These are phyloP conservation scores for Meriones unguiculatus DNA, from an alignment of 2,113 vertebrate genomes.

Conservation along the genomic window DNA sequence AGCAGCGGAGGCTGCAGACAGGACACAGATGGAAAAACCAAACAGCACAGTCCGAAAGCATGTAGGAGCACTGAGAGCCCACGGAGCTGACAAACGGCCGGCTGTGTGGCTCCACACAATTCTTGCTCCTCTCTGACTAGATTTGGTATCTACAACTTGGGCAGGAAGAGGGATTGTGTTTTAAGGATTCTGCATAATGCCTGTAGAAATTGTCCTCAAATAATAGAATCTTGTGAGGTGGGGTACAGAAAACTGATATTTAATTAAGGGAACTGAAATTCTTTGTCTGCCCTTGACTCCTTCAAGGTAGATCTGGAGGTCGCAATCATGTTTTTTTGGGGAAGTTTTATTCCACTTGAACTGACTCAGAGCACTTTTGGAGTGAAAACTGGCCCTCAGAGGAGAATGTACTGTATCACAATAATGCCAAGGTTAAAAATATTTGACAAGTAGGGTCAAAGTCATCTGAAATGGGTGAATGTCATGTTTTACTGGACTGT, in stretches of 20 bases:
- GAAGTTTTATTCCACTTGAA: not conserved
- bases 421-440: conserved; percentile 57
- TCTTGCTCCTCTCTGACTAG: not conserved
- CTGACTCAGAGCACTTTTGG: conserved; percentile 13
- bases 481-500: not conserved
- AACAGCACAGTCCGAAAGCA: not conserved
- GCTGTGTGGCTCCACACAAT: not conserved
- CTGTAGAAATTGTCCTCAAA: not conserved
- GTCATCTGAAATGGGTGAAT: conserved; percentile 31
- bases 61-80: not conserved
- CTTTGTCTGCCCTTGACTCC: not conserved
- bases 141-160: not conserved
- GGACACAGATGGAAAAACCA: not conserved
- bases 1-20: not conserved
- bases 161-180: not conserved
- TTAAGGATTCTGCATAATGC: conserved; percentile 1
- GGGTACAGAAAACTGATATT: not conserved
- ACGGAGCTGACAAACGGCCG: not conserved
- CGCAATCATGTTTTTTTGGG: not conserved
- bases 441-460: conserved; percentile 39
- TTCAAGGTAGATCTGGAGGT: not conserved
- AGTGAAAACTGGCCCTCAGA: not conserved
- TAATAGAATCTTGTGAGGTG: not conserved
- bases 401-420: not conserved
- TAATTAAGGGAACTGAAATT: conserved; percentile 4